A percentile compares a stretch with the other conserved stretches of the same genome.
phyloP scores from a whole-genome alignment of 2,888 invertebrate species.

The Theodoxus fluviatilis region DNA sequence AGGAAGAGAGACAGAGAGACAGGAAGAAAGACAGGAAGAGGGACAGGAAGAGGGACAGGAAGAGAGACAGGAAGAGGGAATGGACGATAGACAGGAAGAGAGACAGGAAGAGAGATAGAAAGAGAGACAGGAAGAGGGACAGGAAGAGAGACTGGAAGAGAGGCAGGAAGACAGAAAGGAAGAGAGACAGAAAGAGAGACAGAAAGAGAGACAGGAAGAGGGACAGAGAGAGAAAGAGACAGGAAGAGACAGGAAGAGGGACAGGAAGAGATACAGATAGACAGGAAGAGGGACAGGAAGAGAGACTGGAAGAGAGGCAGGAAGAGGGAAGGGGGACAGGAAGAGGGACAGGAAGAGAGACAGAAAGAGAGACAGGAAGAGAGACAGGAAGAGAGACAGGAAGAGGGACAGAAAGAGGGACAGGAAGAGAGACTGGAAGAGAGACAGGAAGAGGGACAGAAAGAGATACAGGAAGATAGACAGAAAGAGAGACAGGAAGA shows the following conservation, averaged over 20 bases:
- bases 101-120: constrained; percentile 20
- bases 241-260: not conserved
- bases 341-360: not conserved
- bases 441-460: not conserved
- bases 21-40: not conserved
- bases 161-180: too few relatives aligned
- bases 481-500: too few relatives aligned
- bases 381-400: not conserved
- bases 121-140: constrained; percentile 16
- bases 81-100: constrained; percentile 3
- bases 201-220: not conserved
- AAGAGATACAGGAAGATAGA: not conserved
- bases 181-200: constrained; percentile 14
- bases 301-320: not conserved
- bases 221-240: not conserved
- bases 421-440: not conserved
- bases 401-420: too few relatives aligned
- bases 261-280: not conserved
- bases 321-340: too few relatives aligned
- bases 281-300: not conserved
- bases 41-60: too few relatives aligned
- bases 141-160: constrained; percentile 19
- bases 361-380: not conserved
- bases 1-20: constrained; percentile 2
- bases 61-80: constrained; percentile 20